Evolutionary conservation across 1,140 invertebrate species (phyloP).

Genomic region (Apolygus lucorum): DNA sequence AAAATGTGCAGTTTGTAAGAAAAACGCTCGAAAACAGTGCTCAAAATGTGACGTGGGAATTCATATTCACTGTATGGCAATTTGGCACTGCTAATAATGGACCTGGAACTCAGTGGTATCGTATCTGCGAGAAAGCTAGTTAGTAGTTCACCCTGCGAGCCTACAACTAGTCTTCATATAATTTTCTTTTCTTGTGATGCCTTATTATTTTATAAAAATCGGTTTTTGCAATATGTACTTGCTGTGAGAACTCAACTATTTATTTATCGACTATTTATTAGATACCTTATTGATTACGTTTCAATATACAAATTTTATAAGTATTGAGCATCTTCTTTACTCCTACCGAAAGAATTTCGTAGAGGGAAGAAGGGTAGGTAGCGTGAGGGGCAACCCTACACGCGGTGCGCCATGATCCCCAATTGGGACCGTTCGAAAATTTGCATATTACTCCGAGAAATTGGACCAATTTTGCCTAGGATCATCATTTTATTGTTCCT

Average conservation of each 20-base stretch:
- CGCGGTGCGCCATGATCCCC: neutral
- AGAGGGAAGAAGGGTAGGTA: neutral
- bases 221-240: neutral
- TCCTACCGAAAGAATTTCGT: neutral
- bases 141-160: no score
- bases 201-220: neutral
- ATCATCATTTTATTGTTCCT: neutral
- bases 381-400: neutral
- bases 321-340: neutral
- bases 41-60: conserved; percentile 17
- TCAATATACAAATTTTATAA: neutral
- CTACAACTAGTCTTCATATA: no score
- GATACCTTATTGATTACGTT: neutral
- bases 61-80: conserved; percentile 12
- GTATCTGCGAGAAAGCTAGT: neutral
- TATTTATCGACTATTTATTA: neutral
- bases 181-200: neutral
- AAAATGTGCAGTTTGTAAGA: conserved; percentile 33
- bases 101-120: neutral
- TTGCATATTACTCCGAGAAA: neutral
- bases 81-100: conserved; percentile 12
- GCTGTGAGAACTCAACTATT: neutral
- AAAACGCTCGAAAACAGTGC: conserved; percentile 31
- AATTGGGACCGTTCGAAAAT: neutral
- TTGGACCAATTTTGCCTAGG: neutral